Conservation (phyloP, 2,113 vertebrate species). For the Zosterops pallidus region DNA sequence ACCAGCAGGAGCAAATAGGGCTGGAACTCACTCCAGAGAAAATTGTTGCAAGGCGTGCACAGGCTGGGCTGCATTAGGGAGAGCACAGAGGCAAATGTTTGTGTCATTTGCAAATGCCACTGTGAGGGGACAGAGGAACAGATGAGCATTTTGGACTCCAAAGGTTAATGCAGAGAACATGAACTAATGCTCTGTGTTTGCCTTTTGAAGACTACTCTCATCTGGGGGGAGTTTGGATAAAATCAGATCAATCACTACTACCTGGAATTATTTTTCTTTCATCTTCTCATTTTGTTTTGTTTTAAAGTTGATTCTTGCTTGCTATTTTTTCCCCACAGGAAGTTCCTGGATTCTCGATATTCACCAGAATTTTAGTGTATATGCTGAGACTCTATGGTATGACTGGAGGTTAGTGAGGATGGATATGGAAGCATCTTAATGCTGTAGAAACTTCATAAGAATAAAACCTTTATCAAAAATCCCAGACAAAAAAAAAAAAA, state of each 20-base stretch:
- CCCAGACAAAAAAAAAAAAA: neutral
- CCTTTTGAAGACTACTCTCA: neutral
- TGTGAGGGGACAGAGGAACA: neutral
- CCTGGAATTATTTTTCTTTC: neutral
- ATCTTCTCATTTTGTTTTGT: neutral
- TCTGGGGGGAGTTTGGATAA: neutral
- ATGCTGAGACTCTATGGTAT: neutral
- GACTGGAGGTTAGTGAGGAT: neutral
- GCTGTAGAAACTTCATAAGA: neutral
- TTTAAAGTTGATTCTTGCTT: neutral
- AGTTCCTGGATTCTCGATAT: neutral
- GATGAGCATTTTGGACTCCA: neutral
- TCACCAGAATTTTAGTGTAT: neutral
- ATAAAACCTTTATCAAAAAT: neutral
- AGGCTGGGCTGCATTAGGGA: neutral
- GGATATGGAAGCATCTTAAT: neutral
- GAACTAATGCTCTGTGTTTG: neutral
- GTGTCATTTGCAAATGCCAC: neutral
- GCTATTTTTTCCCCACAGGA: neutral
- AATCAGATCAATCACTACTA: neutral
- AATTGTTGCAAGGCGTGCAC: neutral
- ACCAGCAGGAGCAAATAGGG: constrained; percentile 11
- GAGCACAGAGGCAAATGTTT: neutral
- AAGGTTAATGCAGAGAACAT: neutral
- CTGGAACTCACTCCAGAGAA: constrained; percentile 41